A percentile compares a stretch with the other conserved stretches of the same genome.
Conservation (phyloP, 2,888 invertebrate species). For the Caenorhabditis drosophilae region DNA sequence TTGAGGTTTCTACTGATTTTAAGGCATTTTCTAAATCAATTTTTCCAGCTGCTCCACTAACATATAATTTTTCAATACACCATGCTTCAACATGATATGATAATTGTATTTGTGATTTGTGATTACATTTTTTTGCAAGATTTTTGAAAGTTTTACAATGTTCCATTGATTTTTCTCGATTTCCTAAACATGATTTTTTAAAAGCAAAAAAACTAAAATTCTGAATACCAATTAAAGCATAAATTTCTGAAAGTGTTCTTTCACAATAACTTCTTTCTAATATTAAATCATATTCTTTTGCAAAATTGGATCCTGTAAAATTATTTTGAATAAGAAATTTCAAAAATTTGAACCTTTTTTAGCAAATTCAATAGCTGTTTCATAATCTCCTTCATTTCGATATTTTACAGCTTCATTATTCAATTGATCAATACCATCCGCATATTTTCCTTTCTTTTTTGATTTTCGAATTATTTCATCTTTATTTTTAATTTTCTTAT, state of each 20-base stretch:
- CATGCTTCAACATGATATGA: slow-evolving; percentile 33
- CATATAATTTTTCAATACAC: slow-evolving; percentile 17
- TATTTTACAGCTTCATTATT: slow-evolving; percentile 11
- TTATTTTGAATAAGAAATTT: too few relatives aligned
- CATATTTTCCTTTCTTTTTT: slow-evolving; percentile 1
- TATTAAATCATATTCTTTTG: not conserved
- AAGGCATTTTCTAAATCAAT: slow-evolving; percentile 15
- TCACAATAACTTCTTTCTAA: not conserved
- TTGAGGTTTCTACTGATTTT: not conserved
- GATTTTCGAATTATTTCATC: not conserved
- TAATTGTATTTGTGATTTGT: slow-evolving; percentile 23
- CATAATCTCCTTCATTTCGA: slow-evolving; percentile 4
- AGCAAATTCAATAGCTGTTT: slow-evolving; percentile 10
- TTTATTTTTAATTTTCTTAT: too few relatives aligned
- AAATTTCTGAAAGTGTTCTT: not conserved
- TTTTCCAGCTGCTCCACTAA: slow-evolving; percentile 2
- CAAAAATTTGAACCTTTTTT: too few relatives aligned
- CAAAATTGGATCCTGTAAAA: not conserved
- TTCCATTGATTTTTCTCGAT: not conserved
- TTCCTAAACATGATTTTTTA: not conserved
- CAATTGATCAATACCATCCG: slow-evolving; percentile 10
- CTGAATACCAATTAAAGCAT: not conserved
- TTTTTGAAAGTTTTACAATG: slow-evolving; percentile 11
- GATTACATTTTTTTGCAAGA: not conserved
- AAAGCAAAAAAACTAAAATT: not conserved